Base-by-base conservation (phyloP, 2,888 invertebrate genomes). In the Acleris sparsana region DNA sequence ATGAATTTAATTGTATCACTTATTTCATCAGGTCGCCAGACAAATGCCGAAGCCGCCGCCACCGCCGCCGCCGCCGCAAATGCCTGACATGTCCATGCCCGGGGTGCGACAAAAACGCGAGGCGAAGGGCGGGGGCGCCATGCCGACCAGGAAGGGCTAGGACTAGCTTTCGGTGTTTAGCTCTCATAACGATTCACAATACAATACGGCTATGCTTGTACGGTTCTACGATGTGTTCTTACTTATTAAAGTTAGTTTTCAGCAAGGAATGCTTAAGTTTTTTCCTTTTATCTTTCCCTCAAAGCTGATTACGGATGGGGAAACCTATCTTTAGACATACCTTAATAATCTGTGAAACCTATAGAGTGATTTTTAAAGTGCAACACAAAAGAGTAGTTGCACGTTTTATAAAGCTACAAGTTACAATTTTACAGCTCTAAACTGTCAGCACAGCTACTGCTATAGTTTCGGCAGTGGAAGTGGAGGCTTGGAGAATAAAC, bases 121-220 rank as follows among this genome's bases (percentile, higher is more conserved):
- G 74, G 87, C 88, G 9, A 89, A 87, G 75, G 89, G 89, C 5
- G 88, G 87, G n/a, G 89, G 89, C 29, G 83, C 87, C 7, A 87
- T 89, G 82, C 89, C 89, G 0, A 88, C 88, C 13, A 79, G 87
- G 72, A 89, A 88, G 78, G 90, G 90, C 64, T 89, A 82, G 80
- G 66, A 18, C 44, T 17, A n/a, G 17, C 16, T 22, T 25, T 39
- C 9, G 3, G 13, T 43, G 39, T 62, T 9, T n/a, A 56, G 29
- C 17, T 5, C 13, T 16, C 43, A 18, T 17, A 63, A 43, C 22
- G 16, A 5, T 53, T 22, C 13, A 39, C 11, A 9, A 48, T 18
- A 51, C 56, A 13, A 66, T 22, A 56, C 53, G 62, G 51, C 61
- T 18, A 48, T 52, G 25, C 61, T 33, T 66, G 44, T 46, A 44